Base-by-base conservation (phyloP, 2,113 vertebrate species). In the Eurystomus gularis region DNA sequence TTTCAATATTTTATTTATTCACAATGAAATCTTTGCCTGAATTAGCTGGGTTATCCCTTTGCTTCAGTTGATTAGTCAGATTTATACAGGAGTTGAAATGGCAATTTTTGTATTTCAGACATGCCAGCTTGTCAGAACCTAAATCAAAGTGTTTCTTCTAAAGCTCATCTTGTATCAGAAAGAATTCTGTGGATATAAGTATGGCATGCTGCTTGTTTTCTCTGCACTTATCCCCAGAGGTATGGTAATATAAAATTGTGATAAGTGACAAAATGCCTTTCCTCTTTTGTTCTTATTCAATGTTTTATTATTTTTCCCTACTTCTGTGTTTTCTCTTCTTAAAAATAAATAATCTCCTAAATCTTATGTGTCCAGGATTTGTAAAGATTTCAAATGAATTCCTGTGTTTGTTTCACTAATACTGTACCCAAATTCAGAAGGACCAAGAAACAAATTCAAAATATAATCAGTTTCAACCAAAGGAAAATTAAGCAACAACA, bases 131-230 rank as follows among this genome's bases (percentile, higher is more conserved):
- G 55, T 95, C 90, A 96, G 84, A 95, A 92, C 71, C 13, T 88
- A 97, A 96, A 97, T 97, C 91, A 97, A 94, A 65, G 57, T 95
- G 86, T 92, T 98, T 96, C 86, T 97, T 96, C 90, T 79, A 95
- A 97, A 95, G 54, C 25, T 80, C 18, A n/a, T 95, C 70, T 92
- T 97, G 82, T 51, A 96, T 83, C 71, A 82, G 60, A 35, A 73
- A 66, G 10, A 77, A 31, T 91, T 88, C 42, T 82, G 46, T 39
- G 94, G 94, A 78, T 71, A 81, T 4, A 68, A 86, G 75, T 44
- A 86, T 90, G 35, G 16, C 48, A 60, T 73, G 25, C 46, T 91
- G 87, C 94, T 96, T 94, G 87, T 94, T 96, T 94, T 37, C 29
- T 90, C 82, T 88, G 51, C 10, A 35, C 61, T 95, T 51, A 51